Conservation (phyloP, 2,888 invertebrate species). For the Eupithecia tripunctaria region DNA sequence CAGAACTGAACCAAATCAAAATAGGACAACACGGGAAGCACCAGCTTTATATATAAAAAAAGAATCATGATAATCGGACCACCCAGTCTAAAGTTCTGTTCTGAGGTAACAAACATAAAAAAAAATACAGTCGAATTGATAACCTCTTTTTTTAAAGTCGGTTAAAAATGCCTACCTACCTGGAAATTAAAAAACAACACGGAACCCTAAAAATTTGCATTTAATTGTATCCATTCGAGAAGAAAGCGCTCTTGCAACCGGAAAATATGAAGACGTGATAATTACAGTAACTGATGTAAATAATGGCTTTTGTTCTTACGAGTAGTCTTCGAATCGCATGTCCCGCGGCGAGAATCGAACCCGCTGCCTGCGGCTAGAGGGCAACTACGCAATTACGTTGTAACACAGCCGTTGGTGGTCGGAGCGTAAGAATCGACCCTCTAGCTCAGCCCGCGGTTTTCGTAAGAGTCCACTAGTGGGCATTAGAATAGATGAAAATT, state of each 20-base stretch:
- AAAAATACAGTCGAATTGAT: too few relatives aligned
- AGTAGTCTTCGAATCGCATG: neutral
- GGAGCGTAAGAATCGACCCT: neutral
- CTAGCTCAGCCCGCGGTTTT: neutral
- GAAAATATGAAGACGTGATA: slow-evolving; percentile 27
- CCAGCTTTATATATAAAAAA: too few relatives aligned
- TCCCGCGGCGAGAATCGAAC: neutral
- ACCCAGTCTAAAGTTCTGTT: too few relatives aligned
- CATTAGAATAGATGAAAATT: too few relatives aligned
- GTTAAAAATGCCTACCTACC: too few relatives aligned
- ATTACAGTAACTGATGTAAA: slow-evolving; percentile 27
- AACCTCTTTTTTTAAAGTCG: too few relatives aligned
- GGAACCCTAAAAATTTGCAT: slow-evolving; percentile 50
- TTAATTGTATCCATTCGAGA: slow-evolving; percentile 66
- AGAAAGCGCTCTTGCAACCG: slow-evolving; percentile 55
- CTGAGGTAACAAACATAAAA: too few relatives aligned
- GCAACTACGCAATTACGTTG: neutral
- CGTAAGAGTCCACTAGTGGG: too few relatives aligned
- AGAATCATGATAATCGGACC: too few relatives aligned
- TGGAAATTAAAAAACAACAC: neutral
- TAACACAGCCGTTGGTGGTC: neutral
- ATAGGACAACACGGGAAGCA: too few relatives aligned
- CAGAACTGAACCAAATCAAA: too few relatives aligned
- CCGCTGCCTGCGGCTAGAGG: neutral
- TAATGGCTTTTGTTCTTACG: neutral